phyloP scores from a whole-genome alignment of 2,113 vertebrate genomes.

The Pogonocichla stellata region DNA sequence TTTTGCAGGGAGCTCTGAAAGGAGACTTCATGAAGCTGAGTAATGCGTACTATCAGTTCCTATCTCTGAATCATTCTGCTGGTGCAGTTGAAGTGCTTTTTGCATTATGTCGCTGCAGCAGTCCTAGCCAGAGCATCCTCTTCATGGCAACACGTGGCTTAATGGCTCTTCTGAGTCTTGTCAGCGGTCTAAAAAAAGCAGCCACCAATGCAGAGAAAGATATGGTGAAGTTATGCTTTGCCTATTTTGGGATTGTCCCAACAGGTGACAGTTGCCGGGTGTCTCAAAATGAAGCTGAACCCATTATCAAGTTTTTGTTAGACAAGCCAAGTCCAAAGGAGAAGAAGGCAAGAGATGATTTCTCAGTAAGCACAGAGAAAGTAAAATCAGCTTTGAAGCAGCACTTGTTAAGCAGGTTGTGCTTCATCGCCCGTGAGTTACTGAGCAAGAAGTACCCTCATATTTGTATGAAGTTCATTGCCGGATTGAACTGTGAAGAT shows the following conservation, averaged over 20 bases:
- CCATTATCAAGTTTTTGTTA: conserved; percentile 60
- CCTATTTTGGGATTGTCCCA: conserved; percentile 78
- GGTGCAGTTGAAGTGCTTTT: conserved; percentile 76
- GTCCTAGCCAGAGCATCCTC: conserved; percentile 26
- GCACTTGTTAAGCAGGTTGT: conserved; percentile 72
- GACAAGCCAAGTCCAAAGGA: conserved; percentile 52
- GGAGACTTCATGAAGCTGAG: conserved; percentile 60
- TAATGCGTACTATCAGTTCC: conserved; percentile 48
- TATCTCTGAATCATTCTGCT: conserved; percentile 67
- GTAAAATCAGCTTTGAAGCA: conserved; percentile 69
- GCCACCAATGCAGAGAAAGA: conserved; percentile 77
- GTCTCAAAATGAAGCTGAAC: conserved; percentile 71
- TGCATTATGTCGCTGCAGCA: neutral
- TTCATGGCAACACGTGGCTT: conserved; percentile 49
- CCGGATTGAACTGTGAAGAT: conserved; percentile 71
- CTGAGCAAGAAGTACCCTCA: conserved; percentile 51
- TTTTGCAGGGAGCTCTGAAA: conserved; percentile 69
- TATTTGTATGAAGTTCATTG: conserved; percentile 72
- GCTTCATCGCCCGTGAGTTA: conserved; percentile 50
- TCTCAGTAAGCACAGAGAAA: conserved; percentile 59
- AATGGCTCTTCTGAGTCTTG: conserved; percentile 68
- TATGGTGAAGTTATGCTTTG: conserved; percentile 80
- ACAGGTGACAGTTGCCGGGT: conserved; percentile 68
- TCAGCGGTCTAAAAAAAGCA: conserved; percentile 66
- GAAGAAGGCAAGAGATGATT: conserved; percentile 63